Evolutionary conservation across 2,797 vertebrate species (phyloP), one percentile per base, ranked within the genome.

Genomic region (Ceyx erithaca): DNA sequence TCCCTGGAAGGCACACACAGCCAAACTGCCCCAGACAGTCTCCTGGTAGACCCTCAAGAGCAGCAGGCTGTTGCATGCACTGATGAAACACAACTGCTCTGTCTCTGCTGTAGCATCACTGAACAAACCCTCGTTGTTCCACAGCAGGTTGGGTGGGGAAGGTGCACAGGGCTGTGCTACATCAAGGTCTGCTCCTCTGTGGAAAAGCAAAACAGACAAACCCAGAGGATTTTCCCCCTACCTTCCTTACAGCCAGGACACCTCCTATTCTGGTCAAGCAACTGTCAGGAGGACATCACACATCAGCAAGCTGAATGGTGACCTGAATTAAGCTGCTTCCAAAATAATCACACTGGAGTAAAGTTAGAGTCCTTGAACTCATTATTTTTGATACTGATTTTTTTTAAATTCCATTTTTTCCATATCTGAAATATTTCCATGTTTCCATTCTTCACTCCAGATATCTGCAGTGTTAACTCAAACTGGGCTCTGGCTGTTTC

Each of bases 331-430:
- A 85, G 55, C 26, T 70, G 54, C 57, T 81, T 82, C 89, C 72
- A 90, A 87, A 93, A 85, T 85, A 92, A 87, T 63, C 76, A 76
- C 55, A 35, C 33, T 40, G 57, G 48, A 59, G 8, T 25, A 31
- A 84, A 86, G 61, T 48, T 71, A 70, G 72, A 54, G 52, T 63
- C 61, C 79, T 90, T 87, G 80, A 92, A 87, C 77, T 95, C 9
- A 2, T 80, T 92, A 79, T 70, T 80, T 80, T 49, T 67, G 70
- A 22, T 7, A 84, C 1, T 55, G 14, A 85, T 70, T 87, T 85
- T 59, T 59, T 85, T 80, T 59, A 72, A 14, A 40, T 49, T 58
- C 23, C 4, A 8, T 11, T 25, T 73, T 79, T 79, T 76, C 51
- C 21, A 2, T 70, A 64, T 77, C n/a, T 68, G 25, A 51, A 28